Percentiles rank a stretch among this genome's conserved stretches.
Conservation (phyloP, 1,140 invertebrate species). For the Drosophila ercepeae region DNA sequence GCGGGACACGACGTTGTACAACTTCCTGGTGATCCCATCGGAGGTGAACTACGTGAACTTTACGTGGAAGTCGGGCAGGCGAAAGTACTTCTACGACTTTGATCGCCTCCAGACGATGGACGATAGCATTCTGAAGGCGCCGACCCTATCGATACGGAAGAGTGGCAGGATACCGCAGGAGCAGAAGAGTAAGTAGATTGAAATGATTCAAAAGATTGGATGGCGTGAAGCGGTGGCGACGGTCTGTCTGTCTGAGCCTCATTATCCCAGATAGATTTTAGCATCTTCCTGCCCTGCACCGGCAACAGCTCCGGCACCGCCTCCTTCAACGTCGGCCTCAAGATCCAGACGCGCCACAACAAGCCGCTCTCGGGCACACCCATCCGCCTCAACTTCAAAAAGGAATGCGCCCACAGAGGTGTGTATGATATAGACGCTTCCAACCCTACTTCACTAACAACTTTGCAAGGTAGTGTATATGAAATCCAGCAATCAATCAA, state of each 20-base stretch:
- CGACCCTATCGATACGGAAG: slow-evolving; percentile 93
- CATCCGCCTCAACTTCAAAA: slow-evolving; percentile 93
- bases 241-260: slow-evolving; percentile 8
- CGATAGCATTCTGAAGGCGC: slow-evolving; percentile 91
- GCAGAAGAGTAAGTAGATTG: slow-evolving; percentile 88
- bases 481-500: slow-evolving; percentile 72
- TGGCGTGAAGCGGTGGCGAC: slow-evolving; percentile 7
- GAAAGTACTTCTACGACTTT: slow-evolving; percentile 95
- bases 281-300: slow-evolving; percentile 94
- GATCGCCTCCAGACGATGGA: slow-evolving; percentile 93
- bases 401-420: slow-evolving; percentile 97
- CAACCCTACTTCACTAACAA: slow-evolving; percentile 83
- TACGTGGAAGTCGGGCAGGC: slow-evolving; percentile 94
- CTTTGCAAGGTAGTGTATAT: slow-evolving; percentile 84
- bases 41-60: slow-evolving; percentile 96
- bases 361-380: slow-evolving; percentile 94
- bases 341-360: slow-evolving; percentile 91
- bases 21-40: slow-evolving; percentile 93
- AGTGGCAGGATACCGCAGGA: slow-evolving; percentile 92
- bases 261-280: slow-evolving; percentile 89
- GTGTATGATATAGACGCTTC: slow-evolving; percentile 86
- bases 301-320: slow-evolving; percentile 95
- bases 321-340: slow-evolving; percentile 93
- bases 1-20: slow-evolving; percentile 94
- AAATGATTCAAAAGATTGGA: neutral